Percentiles rank a stretch among this genome's conserved stretches.
These are phyloP conservation scores for Eretmochelys imbricata DNA, from an alignment of 2,113 vertebrate genomes.

Conservation along the genomic window DNA sequence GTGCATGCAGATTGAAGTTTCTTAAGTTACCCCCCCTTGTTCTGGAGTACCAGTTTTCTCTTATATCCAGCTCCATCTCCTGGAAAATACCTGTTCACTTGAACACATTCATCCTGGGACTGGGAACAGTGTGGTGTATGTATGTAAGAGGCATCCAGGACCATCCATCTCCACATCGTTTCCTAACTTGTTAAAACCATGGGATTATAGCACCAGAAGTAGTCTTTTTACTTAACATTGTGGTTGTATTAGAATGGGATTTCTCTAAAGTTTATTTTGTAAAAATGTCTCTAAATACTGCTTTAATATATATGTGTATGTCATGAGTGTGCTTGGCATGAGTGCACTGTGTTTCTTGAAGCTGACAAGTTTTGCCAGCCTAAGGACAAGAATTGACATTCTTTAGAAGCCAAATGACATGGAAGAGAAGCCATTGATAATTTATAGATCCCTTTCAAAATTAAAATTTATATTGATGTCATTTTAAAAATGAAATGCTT, in stretches of 20 bases:
- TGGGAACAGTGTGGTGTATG: background rate
- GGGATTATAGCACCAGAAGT: background rate
- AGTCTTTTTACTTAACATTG: background rate
- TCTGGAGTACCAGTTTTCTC: background rate
- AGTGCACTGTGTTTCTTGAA: background rate
- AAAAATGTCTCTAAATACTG: constrained; percentile 7
- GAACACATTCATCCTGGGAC: background rate
- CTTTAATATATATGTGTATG: background rate
- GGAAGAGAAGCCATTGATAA: constrained; percentile 48
- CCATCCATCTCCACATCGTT: background rate
- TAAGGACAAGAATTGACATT: constrained; percentile 46
- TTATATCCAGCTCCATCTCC: background rate
- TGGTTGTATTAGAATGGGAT: background rate
- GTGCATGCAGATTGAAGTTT: background rate
- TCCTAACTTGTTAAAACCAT: background rate
- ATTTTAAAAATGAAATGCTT: constrained; percentile 57
- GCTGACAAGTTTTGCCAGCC: constrained; percentile 40
- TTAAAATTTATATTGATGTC: constrained; percentile 59
- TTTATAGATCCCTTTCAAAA: constrained; percentile 73
- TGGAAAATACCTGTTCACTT: background rate
- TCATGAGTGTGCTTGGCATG: background rate
- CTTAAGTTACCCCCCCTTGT: background rate
- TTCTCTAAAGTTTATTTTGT: constrained; percentile 2
- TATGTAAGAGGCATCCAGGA: background rate
- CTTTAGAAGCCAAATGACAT: constrained; percentile 50